These are phyloP conservation scores for Andrena dorsata DNA, from an alignment of 2,888 invertebrate genomes.

Conservation along the genomic window DNA sequence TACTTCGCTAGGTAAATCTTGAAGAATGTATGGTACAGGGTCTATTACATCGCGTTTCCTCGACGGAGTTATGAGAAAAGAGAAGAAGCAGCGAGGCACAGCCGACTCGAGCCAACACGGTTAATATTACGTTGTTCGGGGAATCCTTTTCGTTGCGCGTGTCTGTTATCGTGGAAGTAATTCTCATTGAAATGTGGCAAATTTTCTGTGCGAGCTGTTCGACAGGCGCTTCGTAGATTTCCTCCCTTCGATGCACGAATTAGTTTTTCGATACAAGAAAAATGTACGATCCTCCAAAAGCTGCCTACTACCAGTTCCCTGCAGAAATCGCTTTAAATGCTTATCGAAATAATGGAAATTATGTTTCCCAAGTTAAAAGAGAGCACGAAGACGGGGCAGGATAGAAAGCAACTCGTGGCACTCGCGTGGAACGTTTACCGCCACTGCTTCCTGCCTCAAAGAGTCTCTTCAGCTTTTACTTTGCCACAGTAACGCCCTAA, in stretches of 20 bases:
- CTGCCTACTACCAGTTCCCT: no score
- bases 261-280: no score
- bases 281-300: no score
- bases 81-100: background rate
- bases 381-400: background rate
- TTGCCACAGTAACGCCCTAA: constrained; percentile 16
- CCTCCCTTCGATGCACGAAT: no score
- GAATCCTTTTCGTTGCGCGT: background rate
- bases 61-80: background rate
- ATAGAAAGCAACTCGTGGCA: background rate
- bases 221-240: no score
- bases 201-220: no score
- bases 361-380: background rate
- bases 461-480: constrained; percentile 8
- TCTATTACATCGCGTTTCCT: background rate
- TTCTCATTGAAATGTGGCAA: no score
- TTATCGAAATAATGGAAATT: background rate
- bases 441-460: constrained; percentile 30
- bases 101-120: background rate
- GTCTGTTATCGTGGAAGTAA: no score
- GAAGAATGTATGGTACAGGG: background rate
- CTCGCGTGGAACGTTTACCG: constrained; percentile 23
- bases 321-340: no score
- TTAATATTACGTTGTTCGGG: background rate
- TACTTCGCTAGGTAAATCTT: background rate